Conservation (phyloP, 2,113 vertebrate species). For the Rousettus leschenaultii region DNA sequence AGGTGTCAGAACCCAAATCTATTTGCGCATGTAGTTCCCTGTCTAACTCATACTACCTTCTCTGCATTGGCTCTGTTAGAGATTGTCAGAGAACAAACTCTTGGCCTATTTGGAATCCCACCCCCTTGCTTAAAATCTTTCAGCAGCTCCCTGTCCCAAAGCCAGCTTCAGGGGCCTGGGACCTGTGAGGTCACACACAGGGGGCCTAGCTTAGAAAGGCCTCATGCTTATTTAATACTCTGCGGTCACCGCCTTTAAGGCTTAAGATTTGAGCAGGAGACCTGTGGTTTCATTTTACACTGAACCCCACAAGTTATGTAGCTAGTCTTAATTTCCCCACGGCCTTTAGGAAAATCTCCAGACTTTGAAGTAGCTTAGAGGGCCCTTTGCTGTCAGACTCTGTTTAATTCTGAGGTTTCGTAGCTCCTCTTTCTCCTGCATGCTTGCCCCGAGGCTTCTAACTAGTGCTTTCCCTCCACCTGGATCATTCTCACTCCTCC, state of each 20-base stretch:
- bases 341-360: neutral
- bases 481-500: neutral
- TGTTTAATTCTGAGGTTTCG: neutral
- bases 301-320: neutral
- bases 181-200: neutral
- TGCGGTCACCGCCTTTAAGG: neutral
- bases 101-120: neutral
- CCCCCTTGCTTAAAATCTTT: neutral
- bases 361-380: neutral
- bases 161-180: neutral
- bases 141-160: accelerated
- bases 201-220: neutral
- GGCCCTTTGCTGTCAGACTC: neutral
- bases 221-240: neutral
- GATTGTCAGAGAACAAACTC: neutral
- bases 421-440: neutral
- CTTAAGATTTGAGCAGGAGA: neutral
- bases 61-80: neutral
- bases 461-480: neutral
- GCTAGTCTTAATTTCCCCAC: neutral
- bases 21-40: neutral
- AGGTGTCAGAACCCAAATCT: neutral
- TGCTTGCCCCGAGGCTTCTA: neutral
- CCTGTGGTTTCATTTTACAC: neutral
- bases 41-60: neutral